Evolutionary conservation across 2,113 vertebrate species (phyloP), one percentile per base, ranked within the genome.

Genomic region (Chamaea fasciata): DNA sequence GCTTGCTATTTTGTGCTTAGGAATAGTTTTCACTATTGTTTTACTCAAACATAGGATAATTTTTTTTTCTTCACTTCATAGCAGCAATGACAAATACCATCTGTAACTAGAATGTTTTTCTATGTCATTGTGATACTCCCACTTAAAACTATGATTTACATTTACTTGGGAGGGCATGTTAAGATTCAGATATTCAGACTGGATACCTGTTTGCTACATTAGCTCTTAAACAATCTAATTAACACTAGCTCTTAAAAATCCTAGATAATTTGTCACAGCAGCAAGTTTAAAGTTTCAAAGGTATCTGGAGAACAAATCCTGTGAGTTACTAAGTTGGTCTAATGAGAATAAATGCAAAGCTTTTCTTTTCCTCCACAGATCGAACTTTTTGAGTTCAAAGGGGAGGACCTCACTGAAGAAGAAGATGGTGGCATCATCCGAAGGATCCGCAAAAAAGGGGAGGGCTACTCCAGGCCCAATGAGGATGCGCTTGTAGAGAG

Each of bases 341-440:
- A 23, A 59, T 39, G 30, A 69, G 70, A 91, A 47, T 74, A 92
- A 91, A 83, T 39, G 30, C 35, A 65, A 47, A 22, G 24, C 13
- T 77, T 49, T 64, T 81, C 35, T 93, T 93, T 91, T n/a, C 15
- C 64, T 80, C 42, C 80, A 18, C 68, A 99, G 99, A 98, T 99
- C 50, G 99, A 99, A 88, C 96, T 99, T 63, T 99, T 99, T 97
- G 99, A 99, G 70, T 99, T 99, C 97, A 98, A 97, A 57, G 99
- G 98, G 2, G 99, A 99, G 79, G 99, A 99, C 92, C 97, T 99
- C 62, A 99, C 99, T 3, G 98, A 98, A 5, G 98, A 99, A 6
- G 99, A 99, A 97, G 99, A 99, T 35, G 99, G 99, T 7, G 99
- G 99, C 74, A 99, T 99, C 83, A 98, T 99, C 67, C 98, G 98